Conservation (phyloP, 1,140 invertebrate genomes). For the Eufriesea mexicana region DNA sequence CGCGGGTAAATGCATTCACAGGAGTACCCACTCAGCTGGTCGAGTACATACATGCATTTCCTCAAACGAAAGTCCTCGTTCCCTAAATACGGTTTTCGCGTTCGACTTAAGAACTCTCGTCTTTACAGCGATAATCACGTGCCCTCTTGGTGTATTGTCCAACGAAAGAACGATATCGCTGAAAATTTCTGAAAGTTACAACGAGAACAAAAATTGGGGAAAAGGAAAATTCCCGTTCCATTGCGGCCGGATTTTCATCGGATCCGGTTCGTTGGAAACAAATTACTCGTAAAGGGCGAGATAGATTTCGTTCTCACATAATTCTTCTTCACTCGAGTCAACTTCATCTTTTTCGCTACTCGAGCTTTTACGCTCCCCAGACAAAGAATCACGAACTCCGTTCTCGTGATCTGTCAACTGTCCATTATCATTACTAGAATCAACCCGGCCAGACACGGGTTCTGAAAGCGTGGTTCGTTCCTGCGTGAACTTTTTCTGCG, state of each 20-base stretch:
- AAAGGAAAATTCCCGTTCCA: too few relatives aligned
- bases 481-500: not conserved
- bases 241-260: not conserved
- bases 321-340: not conserved
- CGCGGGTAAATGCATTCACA: too few relatives aligned
- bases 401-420: slow-evolving; percentile 5
- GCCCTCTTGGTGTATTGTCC: too few relatives aligned
- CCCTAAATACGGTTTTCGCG: too few relatives aligned
- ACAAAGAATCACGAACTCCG: not conserved
- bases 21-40: too few relatives aligned
- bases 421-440: slow-evolving; percentile 1
- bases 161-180: too few relatives aligned
- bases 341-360: not conserved
- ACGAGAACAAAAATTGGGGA: too few relatives aligned
- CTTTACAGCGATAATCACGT: too few relatives aligned
- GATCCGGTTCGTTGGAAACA: not conserved
- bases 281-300: not conserved
- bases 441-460: not conserved
- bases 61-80: too few relatives aligned
- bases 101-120: too few relatives aligned
- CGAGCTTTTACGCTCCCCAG: not conserved
- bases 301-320: not conserved
- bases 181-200: too few relatives aligned
- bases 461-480: not conserved
- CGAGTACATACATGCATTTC: too few relatives aligned